A percentile compares a stretch with the other conserved stretches of the same genome.
Conservation (phyloP, 2,797 vertebrate genomes). For the Phataginus tetradactyla region DNA sequence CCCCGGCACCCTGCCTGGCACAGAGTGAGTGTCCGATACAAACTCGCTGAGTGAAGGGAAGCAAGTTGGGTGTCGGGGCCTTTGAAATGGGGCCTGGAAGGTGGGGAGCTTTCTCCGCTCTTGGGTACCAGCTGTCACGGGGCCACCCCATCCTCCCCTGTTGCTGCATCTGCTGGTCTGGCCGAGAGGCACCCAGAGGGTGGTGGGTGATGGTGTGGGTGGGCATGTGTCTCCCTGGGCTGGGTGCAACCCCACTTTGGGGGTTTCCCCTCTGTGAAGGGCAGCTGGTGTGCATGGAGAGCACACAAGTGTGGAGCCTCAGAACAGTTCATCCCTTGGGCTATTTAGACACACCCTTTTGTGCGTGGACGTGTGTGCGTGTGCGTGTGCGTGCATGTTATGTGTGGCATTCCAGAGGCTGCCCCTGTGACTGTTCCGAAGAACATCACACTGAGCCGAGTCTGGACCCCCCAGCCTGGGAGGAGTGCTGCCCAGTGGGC, state of each 20-base stretch:
- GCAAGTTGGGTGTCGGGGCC: not conserved
- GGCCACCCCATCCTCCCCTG: too few species aligned
- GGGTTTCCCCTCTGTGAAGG: too few species aligned
- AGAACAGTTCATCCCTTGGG: not conserved
- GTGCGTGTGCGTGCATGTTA: rapidly evolving
- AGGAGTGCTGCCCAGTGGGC: rapidly evolving
- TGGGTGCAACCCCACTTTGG: too few species aligned
- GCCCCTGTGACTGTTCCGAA: rapidly evolving
- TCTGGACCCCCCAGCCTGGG: not conserved
- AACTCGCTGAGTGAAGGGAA: not conserved
- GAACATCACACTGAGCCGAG: not conserved
- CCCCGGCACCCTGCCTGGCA: not conserved
- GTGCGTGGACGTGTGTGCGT: rapidly evolving
- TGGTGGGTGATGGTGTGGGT: too few species aligned
- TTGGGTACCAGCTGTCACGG: rapidly evolving
- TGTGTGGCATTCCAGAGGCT: not conserved
- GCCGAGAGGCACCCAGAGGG: too few species aligned
- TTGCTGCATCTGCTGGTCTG: too few species aligned
- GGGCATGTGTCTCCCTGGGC: too few species aligned
- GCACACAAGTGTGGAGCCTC: not conserved
- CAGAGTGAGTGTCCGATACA: rapidly evolving
- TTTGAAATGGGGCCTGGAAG: not conserved
- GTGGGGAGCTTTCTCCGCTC: not conserved
- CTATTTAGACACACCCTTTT: not conserved
- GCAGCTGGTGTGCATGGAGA: not conserved